Conservation (phyloP, 2,113 vertebrate species). For the Furnarius figulus region DNA sequence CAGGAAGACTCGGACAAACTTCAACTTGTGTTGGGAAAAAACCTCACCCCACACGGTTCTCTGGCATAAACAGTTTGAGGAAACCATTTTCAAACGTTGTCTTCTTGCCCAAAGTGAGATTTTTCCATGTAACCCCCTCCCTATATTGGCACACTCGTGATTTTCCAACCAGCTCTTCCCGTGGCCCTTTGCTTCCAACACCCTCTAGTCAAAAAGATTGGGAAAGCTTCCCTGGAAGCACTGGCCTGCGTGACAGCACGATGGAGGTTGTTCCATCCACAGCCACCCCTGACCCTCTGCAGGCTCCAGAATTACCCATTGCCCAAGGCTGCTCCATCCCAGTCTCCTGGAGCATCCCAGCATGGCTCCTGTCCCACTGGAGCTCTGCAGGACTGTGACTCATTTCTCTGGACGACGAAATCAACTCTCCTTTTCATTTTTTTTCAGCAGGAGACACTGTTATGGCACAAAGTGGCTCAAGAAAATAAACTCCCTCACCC, state of each 20-base stretch:
- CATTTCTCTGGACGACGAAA: neutral
- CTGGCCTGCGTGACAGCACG: accelerated
- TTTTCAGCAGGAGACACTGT: neutral
- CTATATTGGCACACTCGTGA: neutral
- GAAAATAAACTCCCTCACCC: neutral
- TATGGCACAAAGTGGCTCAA: neutral
- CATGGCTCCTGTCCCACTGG: neutral
- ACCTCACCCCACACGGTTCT: neutral
- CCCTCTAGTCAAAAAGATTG: neutral
- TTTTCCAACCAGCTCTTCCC: neutral
- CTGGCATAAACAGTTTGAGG: neutral
- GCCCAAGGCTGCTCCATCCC: neutral
- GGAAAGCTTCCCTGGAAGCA: neutral
- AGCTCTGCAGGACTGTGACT: neutral
- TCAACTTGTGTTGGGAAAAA: neutral
- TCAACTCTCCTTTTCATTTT: neutral
- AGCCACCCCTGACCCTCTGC: neutral
- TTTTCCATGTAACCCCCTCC: neutral
- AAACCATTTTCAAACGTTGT: neutral
- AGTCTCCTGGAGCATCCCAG: neutral
- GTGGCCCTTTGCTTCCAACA: neutral
- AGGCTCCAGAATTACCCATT: neutral
- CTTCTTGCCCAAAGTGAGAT: neutral
- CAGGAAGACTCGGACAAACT: neutral
- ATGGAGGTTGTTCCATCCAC: neutral